Evolutionary conservation across 2,113 vertebrate species (phyloP).

Genomic region (Neotoma lepida): DNA sequence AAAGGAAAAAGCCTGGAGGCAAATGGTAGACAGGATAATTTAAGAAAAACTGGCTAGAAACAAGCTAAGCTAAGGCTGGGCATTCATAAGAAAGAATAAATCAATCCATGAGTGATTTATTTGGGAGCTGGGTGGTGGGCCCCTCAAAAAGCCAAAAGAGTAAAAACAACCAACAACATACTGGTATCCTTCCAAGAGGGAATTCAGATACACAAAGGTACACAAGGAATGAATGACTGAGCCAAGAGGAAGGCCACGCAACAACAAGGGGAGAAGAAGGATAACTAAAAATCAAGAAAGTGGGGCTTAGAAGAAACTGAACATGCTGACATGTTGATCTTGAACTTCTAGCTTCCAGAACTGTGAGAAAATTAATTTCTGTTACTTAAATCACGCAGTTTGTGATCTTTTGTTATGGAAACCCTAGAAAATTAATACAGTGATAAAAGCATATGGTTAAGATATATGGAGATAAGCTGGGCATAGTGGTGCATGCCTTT

Average conservation of each 20-base stretch:
- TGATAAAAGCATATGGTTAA: slow-evolving; percentile 18
- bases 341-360: background rate
- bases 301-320: background rate
- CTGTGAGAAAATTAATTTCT: background rate
- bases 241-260: background rate
- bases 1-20: too few species aligned
- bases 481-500: background rate
- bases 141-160: too few species aligned
- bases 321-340: background rate
- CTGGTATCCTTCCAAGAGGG: background rate
- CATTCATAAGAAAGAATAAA: too few species aligned
- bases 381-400: background rate
- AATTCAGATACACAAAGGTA: slow-evolving; percentile 7
- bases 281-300: background rate
- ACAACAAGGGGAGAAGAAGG: background rate
- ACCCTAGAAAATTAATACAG: background rate
- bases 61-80: too few species aligned
- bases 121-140: too few species aligned
- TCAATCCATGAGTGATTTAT: too few species aligned
- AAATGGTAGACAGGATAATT: too few species aligned
- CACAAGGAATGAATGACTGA: background rate
- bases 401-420: background rate
- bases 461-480: background rate
- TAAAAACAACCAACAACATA: too few species aligned
- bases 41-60: too few species aligned